These are phyloP conservation scores for Auanema sp. DNA, from an alignment of 2,888 invertebrate genomes.

Conservation along the genomic window DNA sequence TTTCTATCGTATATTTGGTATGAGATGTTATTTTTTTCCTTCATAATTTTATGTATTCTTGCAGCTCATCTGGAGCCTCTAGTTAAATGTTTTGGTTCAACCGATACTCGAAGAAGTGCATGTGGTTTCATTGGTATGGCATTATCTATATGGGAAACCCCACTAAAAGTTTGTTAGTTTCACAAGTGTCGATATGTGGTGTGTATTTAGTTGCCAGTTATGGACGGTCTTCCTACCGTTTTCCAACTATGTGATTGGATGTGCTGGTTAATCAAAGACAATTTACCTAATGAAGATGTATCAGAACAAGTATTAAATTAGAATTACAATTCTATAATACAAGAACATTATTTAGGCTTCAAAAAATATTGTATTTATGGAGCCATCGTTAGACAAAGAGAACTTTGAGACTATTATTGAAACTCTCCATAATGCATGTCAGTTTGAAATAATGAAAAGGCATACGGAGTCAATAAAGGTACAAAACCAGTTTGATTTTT, in stretches of 20 bases:
- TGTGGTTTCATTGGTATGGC: slow-evolving; percentile 43
- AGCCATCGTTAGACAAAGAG: slow-evolving; percentile 20
- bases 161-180: slow-evolving; percentile 1
- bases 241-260: slow-evolving; percentile 27
- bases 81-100: slow-evolving; percentile 35
- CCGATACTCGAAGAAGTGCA: slow-evolving; percentile 28
- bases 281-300: slow-evolving; percentile 22
- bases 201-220: not conserved
- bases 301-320: slow-evolving; percentile 36
- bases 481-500: slow-evolving; percentile 1
- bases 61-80: slow-evolving; percentile 15
- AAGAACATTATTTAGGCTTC: slow-evolving; percentile 24
- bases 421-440: slow-evolving; percentile 39
- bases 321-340: not conserved
- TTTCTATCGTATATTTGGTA: not conserved
- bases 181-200: not conserved
- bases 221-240: slow-evolving; percentile 4
- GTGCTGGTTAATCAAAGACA: slow-evolving; percentile 38
- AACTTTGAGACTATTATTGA: slow-evolving; percentile 27
- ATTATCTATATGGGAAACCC: slow-evolving; percentile 24
- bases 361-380: slow-evolving; percentile 39
- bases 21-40: not conserved
- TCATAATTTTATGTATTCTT: slow-evolving; percentile 6
- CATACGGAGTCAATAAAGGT: slow-evolving; percentile 38
- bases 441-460: slow-evolving; percentile 41